A percentile compares a stretch with the other conserved stretches of the same genome.
phyloP scores from a whole-genome alignment of 92 coral and sea anemone genomes.

The Umimayanthus chanpuru region DNA sequence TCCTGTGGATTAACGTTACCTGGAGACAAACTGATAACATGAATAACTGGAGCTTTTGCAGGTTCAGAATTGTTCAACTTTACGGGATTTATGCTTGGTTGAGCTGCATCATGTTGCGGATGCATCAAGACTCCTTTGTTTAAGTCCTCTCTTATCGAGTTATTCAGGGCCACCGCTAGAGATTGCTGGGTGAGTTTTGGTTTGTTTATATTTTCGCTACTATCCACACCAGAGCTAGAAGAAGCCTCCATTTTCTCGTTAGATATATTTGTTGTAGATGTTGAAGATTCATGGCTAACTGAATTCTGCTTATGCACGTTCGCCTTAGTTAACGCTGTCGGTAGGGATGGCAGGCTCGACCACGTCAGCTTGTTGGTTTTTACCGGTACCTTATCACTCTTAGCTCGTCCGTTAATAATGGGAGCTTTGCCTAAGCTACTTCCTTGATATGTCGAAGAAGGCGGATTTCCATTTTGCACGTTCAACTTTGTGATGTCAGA shows the following conservation, averaged over 20 bases:
- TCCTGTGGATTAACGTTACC: background rate
- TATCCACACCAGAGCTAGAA: background rate
- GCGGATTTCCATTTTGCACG: background rate
- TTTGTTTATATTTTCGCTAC: background rate
- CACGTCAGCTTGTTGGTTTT: slow-evolving; percentile 16
- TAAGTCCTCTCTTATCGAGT: slow-evolving; percentile 22
- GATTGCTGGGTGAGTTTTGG: background rate
- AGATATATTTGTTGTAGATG: no score
- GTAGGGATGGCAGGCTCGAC: slow-evolving; percentile 23
- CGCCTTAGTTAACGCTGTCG: slow-evolving; percentile 19
- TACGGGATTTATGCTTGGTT: background rate
- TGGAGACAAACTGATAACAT: background rate
- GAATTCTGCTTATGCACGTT: background rate
- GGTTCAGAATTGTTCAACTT: background rate
- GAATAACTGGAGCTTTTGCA: background rate
- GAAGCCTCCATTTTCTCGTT: background rate
- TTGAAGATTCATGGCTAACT: background rate
- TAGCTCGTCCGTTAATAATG: background rate
- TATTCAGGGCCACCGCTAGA: slow-evolving; percentile 30
- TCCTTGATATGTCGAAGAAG: background rate
- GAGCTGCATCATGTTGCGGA: background rate
- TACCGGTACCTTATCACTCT: background rate
- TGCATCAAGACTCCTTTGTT: background rate
- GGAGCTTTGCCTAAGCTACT: background rate
- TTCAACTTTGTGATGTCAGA: background rate